Conservation (phyloP, 2,888 invertebrate genomes). For the Sclerodermus sp. region DNA sequence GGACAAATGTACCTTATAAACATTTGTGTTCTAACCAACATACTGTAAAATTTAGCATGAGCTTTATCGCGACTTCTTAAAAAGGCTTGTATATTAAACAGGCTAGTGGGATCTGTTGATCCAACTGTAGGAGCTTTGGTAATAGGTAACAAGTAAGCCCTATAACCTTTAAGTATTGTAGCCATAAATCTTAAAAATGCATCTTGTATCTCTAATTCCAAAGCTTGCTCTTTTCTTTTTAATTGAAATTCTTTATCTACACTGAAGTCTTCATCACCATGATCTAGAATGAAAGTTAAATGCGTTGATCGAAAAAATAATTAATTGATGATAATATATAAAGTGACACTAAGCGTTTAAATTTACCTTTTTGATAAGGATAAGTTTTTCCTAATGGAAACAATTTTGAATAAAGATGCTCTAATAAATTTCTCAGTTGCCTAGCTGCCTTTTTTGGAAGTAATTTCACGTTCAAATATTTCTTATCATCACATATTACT, state of each 20-base stretch:
- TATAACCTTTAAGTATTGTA: constrained; percentile 86
- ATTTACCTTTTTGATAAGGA: constrained; percentile 41
- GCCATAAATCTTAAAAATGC: constrained; percentile 96
- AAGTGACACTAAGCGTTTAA: not conserved
- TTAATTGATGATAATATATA: constrained; percentile 3
- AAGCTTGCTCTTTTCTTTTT: constrained; percentile 66
- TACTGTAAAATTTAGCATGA: constrained; percentile 84
- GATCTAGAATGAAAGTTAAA: constrained; percentile 30
- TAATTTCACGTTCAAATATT: constrained; percentile 76
- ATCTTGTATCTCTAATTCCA: constrained; percentile 95
- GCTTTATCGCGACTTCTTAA: constrained; percentile 86
- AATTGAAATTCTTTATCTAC: constrained; percentile 53
- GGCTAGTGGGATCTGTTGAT: constrained; percentile 91
- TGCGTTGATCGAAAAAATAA: not conserved
- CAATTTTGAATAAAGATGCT: constrained; percentile 69
- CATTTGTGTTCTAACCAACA: constrained; percentile 93
- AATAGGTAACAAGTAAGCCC: constrained; percentile 85
- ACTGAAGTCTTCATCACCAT: constrained; percentile 48
- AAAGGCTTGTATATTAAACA: constrained; percentile 93
- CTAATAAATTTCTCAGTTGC: constrained; percentile 76
- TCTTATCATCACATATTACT: constrained; percentile 87
- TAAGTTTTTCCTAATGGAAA: constrained; percentile 43
- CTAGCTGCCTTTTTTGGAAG: constrained; percentile 87
- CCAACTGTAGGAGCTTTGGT: constrained; percentile 91
- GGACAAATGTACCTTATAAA: constrained; percentile 68